Percentiles rank a stretch among this genome's conserved stretches.
Evolutionary conservation across 2,113 vertebrate species (phyloP).

Genomic region (Limanda limanda): DNA sequence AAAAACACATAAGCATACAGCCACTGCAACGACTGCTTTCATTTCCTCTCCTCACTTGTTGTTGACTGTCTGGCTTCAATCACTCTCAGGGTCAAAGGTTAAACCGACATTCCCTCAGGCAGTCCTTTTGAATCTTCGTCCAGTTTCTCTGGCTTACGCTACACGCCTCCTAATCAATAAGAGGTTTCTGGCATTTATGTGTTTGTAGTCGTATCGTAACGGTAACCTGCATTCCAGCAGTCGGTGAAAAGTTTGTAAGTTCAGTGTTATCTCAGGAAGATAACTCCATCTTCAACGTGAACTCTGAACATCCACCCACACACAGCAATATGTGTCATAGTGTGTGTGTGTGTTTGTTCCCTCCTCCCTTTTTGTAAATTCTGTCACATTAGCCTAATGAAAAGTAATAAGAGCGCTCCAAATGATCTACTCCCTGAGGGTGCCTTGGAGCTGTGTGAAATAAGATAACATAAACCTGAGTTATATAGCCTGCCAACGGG

Average conservation of each 20-base stretch:
- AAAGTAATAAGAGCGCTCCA: constrained; percentile 76
- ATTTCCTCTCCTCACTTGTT: constrained; percentile 22
- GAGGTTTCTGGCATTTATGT: constrained; percentile 15
- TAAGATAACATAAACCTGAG: constrained; percentile 80
- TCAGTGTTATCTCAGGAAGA: constrained; percentile 22
- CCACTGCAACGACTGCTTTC: constrained; percentile 5
- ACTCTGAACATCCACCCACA: constrained; percentile 2
- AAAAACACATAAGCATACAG: background rate
- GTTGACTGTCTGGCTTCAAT: background rate
- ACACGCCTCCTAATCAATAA: constrained; percentile 26
- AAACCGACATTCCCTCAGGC: constrained; percentile 32
- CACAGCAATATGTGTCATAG: background rate
- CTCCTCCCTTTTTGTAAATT: constrained; percentile 55
- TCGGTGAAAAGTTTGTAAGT: constrained; percentile 12
- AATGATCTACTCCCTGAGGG: constrained; percentile 74
- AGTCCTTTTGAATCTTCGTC: constrained; percentile 16
- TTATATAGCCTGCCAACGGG: constrained; percentile 72
- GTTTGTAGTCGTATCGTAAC: background rate
- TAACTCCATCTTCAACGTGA: constrained; percentile 6
- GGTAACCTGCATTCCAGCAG: constrained; percentile 22
- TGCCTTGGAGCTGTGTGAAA: constrained; percentile 68
- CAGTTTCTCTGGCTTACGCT: background rate
- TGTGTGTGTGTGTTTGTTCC: constrained; percentile 6
- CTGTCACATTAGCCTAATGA: constrained; percentile 80
- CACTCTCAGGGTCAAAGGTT: constrained; percentile 32